These are phyloP conservation scores for Carcinoscorpius rotundicauda DNA, from an alignment of 1,140 invertebrate genomes.

Conservation along the genomic window DNA sequence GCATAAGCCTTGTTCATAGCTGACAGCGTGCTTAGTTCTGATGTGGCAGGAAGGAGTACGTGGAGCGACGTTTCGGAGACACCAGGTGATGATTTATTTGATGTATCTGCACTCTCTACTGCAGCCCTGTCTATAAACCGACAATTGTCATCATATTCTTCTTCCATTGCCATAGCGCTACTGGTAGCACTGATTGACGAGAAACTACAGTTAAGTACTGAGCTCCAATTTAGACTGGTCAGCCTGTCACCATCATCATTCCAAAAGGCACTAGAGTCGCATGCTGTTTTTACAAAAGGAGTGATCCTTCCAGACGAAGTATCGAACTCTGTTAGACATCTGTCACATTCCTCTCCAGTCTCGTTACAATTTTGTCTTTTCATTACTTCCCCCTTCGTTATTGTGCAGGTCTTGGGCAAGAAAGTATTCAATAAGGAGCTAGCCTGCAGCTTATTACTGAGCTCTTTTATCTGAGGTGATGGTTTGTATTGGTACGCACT, in stretches of 20 bases:
- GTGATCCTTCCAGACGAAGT: conserved; percentile 22
- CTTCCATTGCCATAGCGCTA: not conserved
- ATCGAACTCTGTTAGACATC: conserved; percentile 19
- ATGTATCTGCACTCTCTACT: conserved; percentile 10
- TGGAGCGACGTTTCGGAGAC: too few relatives aligned
- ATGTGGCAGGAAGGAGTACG: conserved; percentile 14
- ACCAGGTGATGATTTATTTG: conserved; percentile 8
- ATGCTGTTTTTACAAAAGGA: conserved; percentile 23
- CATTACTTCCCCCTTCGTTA: not conserved
- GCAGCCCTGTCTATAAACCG: not conserved
- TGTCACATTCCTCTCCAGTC: conserved; percentile 16
- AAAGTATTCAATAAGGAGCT: too few relatives aligned
- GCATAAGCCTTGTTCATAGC: not conserved
- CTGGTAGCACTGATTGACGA: conserved; percentile 41
- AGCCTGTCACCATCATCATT: conserved; percentile 52
- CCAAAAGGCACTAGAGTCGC: conserved; percentile 23
- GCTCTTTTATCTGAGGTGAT: too few relatives aligned
- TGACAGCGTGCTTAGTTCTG: conserved; percentile 5
- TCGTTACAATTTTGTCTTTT: not conserved
- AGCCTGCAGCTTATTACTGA: too few relatives aligned
- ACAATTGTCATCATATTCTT: not conserved
- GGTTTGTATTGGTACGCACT: not conserved
- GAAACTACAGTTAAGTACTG: conserved; percentile 67
- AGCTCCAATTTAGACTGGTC: conserved; percentile 70
- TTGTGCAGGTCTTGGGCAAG: too few relatives aligned